A percentile compares a stretch with the other conserved stretches of the same genome.
phyloP scores from a whole-genome alignment of 1,140 invertebrate genomes.

The Saccostrea cuccullata region DNA sequence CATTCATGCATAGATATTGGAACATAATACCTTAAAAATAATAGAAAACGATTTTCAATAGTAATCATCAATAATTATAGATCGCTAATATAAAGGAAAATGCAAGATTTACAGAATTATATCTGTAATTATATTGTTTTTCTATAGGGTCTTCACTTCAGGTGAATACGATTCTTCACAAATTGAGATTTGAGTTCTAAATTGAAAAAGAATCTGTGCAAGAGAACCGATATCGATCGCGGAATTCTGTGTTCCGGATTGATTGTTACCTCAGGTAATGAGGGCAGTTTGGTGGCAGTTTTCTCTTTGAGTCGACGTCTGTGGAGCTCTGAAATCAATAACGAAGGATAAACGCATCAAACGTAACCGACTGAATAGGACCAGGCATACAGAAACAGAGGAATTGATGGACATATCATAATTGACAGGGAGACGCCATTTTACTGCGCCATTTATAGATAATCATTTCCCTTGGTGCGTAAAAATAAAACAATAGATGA shows the following conservation, averaged over 20 bases:
- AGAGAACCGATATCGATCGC: background rate
- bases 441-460: background rate
- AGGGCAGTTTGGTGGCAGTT: background rate
- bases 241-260: background rate
- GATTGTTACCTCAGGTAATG: slow-evolving; percentile 1
- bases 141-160: no score
- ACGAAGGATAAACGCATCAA: slow-evolving; percentile 2
- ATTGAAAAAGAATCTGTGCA: background rate
- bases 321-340: slow-evolving; percentile 8
- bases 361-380: background rate
- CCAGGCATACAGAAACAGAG: background rate
- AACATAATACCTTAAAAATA: background rate
- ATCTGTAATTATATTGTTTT: background rate
- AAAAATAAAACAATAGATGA: background rate
- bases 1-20: slow-evolving; percentile 29
- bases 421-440: background rate
- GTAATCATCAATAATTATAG: background rate
- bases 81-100: background rate
- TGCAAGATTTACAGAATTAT: background rate
- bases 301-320: slow-evolving; percentile 19
- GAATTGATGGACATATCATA: background rate
- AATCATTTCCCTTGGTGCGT: background rate
- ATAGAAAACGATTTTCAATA: slow-evolving; percentile 4
- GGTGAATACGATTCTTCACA: background rate
- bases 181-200: background rate